Evolutionary conservation across 2,888 invertebrate species (phyloP).

Genomic region (Poecilobothrus nobilitatus): DNA sequence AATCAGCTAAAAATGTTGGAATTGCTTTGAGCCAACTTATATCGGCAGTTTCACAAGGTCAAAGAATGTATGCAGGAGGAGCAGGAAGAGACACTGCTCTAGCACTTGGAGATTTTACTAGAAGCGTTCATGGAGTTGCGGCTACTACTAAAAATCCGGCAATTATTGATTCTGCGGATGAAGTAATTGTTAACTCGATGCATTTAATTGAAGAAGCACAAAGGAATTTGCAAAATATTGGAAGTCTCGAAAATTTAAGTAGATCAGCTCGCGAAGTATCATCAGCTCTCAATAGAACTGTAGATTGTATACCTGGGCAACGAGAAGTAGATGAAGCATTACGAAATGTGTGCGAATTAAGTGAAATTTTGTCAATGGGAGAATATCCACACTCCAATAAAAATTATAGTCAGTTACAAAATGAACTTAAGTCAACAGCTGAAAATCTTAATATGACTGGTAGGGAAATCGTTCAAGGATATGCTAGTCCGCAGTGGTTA

Average conservation of each 20-base stretch:
- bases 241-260: slow-evolving; percentile 48
- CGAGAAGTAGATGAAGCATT: slow-evolving; percentile 87
- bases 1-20: slow-evolving; percentile 63
- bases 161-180: slow-evolving; percentile 63
- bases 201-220: slow-evolving; percentile 75
- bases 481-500: slow-evolving; percentile 60
- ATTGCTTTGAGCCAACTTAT: slow-evolving; percentile 77
- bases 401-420: slow-evolving; percentile 72
- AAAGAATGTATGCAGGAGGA: slow-evolving; percentile 69
- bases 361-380: slow-evolving; percentile 61
- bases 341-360: slow-evolving; percentile 67
- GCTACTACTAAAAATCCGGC: slow-evolving; percentile 57
- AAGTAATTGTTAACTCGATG: slow-evolving; percentile 70
- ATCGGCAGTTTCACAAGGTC: slow-evolving; percentile 74
- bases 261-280: slow-evolving; percentile 66
- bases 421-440: slow-evolving; percentile 76
- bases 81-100: slow-evolving; percentile 75
- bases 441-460: slow-evolving; percentile 76
- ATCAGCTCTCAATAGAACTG: slow-evolving; percentile 52
- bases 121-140: slow-evolving; percentile 69
- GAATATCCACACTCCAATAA: slow-evolving; percentile 68
- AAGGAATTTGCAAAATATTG: slow-evolving; percentile 43
- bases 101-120: slow-evolving; percentile 62
- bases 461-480: slow-evolving; percentile 69
- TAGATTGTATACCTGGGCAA: slow-evolving; percentile 86